Base-by-base conservation (phyloP, 2,113 vertebrate genomes). In the Mungos mungo region DNA sequence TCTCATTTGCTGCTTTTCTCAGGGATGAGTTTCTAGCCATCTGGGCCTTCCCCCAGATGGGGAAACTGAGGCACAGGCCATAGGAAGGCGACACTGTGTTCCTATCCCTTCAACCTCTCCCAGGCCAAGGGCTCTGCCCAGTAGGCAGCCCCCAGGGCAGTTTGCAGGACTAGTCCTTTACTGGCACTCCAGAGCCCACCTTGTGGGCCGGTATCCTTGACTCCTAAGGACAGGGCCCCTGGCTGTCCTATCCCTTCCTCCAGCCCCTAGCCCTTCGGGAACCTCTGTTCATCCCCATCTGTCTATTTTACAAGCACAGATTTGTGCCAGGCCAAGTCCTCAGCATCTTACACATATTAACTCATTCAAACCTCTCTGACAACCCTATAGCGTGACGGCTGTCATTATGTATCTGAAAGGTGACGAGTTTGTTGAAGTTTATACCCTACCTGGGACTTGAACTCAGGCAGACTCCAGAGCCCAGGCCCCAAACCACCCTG, bases 341-440 rank as follows among this genome's bases (percentile, higher is more conserved):
- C 31, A 81, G 63, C 27, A 5, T 65, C 33, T 33, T 1, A 18
- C 13, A 8, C 8, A 4, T 23, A 10, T 19, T 23, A 38, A 14
- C 77, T 23, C 31, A 14, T n/a, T 52, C 35, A 47, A 63, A 12
- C 33, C 38, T 45, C 21, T 1, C 19, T 23, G 7, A 13, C 41
- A 27, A 23, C 25, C 4, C 52, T 76, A 3, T 0, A 4, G 18
- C 33, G 21, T 4, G 41, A 35, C 23, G 0, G 0, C 1, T 18
- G 0, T 41, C 47, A 0, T n/a, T 35, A 16, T n/a, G 69, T 2
- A 0, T 35, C 84, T 31, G 23, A n/a, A 21, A 68, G 13, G 31
- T 1, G 66, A 80, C 52, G 27, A 2, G 27, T 23, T 27, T 25
- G 19, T 21, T 2, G 8, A 27, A 54, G 10, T n/a, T 45, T 29